phyloP scores from a whole-genome alignment of 1,140 invertebrate genomes.

The Andricus grossulariae region DNA sequence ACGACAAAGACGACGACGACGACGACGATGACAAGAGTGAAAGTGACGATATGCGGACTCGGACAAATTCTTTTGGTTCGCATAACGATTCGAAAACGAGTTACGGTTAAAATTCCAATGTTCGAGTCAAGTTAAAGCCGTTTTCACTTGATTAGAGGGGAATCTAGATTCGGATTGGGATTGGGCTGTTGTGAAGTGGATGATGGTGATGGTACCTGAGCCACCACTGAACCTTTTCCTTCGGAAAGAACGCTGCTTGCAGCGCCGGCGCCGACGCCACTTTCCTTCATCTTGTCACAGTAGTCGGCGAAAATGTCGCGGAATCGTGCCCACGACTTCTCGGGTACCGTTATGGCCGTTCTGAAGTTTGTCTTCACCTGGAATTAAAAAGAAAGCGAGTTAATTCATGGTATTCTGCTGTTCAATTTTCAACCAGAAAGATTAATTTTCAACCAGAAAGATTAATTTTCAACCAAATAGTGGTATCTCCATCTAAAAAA shows the following conservation, averaged over 20 bases:
- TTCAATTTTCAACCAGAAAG: too few relatives aligned
- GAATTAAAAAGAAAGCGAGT: conserved; percentile 49
- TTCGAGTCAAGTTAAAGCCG: conserved; percentile 76
- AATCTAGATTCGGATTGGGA: conserved; percentile 74
- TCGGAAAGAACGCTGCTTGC: conserved; percentile 64
- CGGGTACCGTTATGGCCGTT: conserved; percentile 97
- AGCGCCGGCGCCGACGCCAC: conserved; percentile 65
- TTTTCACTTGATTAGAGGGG: conserved; percentile 75
- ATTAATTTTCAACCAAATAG: too few relatives aligned
- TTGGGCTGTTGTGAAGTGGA: conserved; percentile 73
- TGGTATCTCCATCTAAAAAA: too few relatives aligned
- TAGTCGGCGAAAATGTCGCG: conserved; percentile 97
- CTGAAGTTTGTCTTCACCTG: conserved; percentile 98
- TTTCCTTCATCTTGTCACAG: conserved; percentile 92
- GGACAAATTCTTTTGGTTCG: conserved; percentile 45
- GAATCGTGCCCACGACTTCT: conserved; percentile 97
- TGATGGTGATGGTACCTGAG: conserved; percentile 72
- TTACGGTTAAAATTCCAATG: conserved; percentile 70
- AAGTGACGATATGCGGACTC: conserved; percentile 56
- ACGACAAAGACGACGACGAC: conserved; percentile 40
- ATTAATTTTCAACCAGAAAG: too few relatives aligned
- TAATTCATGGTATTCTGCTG: neutral
- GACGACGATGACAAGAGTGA: conserved; percentile 40
- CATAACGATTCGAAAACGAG: conserved; percentile 66
- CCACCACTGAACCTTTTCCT: conserved; percentile 65